Base-by-base conservation (phyloP, 2,888 invertebrate species). In the Synanthedon formicaeformis region DNA sequence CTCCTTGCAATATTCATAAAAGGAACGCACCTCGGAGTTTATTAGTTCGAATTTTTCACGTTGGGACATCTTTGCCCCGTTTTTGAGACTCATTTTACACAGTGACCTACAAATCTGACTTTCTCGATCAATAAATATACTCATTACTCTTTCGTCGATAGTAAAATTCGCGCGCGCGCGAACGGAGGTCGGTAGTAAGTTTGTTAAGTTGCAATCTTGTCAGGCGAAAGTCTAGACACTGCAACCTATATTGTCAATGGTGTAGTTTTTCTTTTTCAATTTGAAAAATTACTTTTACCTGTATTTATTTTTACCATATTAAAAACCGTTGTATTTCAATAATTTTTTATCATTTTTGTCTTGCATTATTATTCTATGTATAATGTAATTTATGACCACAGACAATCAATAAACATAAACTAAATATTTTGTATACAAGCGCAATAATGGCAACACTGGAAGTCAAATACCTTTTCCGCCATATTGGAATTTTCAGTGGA, bases 1-100 rank as follows among this genome's bases (percentile, higher is more conserved):
- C 67, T 91, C 90, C 64, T 90, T 91, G 63, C 92, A 91, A 69
- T 91, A 91, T 64, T 91, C 90, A 60, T 88, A 89, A 66, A 91
- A 89, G 14, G 89, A 88, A 75, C 89, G 88, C 61, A 91, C 79
- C 76, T 91, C 91, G 0, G 87, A 86, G 69, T 91, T 89, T 58
- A 91, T 83, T 63, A 89, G 72, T 62, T 89, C 85, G 56, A 90
- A 83, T 69, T 87, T 88, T 64, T 88, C 88, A 52, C 81, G 82
- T 56, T 86, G 86, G 60, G 86, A 81, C 83, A 87, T 87, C 61
- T 78, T 82, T 60, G 69, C 65, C 65, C 75, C 77, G 69, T 75
- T 78, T 81, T 82, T 84, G 56, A 76, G 64, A 71, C 75, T 79
- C 88, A 87, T 87, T 77, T 78, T 78, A 78, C 60, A 62, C 58